Evolutionary conservation across 1,140 invertebrate species (phyloP), one percentile per base, ranked within the genome.

Genomic region (Colletes latitarsis): DNA sequence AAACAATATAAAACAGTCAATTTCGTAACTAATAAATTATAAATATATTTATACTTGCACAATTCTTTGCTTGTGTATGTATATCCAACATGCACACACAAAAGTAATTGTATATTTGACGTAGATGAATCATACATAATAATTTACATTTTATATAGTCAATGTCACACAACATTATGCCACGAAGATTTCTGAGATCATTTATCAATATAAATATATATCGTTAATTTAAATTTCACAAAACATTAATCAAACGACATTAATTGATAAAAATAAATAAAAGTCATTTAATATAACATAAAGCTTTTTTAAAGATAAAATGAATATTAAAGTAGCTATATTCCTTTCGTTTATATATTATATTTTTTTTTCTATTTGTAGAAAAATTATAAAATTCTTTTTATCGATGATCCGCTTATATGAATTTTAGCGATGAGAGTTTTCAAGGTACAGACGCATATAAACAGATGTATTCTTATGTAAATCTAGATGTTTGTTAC

Each of bases 301-400:
- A 68, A 77, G 4, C 39, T 52, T 43, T 14, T 66, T 55, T 6
- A n/a, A 41, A 8, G 3, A 64, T 17, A 10, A 55, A 76, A 67
- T 76, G 41, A 57, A 57, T 21, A 57, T 46, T 60, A 19, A 10
- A 70, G 55, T 58, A 71, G 39, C n/a, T 53, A 14, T 66, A 72
- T 58, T n/a, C 41, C 15, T 17, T 12, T 53, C 19, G 10, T 19
- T 1, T 3, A 10, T 52, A 52, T 55, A 72, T 39, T 63, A 66
- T 67, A 64, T 6, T n/a, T 77, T 30, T n/a, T 39, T 17, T 30
- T 30, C 30, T 15, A 46, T 77, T 64, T 12, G 43, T 77, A 77
- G 58, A 70, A 77, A 53, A 77, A 52, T 60, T 77, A 77, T 41
- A 70, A 70, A 77, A 19, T 19, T 39, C 14, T 46, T 64, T 41